Conservation (phyloP, 1,140 invertebrate genomes). For the Bombus confusus region DNA sequence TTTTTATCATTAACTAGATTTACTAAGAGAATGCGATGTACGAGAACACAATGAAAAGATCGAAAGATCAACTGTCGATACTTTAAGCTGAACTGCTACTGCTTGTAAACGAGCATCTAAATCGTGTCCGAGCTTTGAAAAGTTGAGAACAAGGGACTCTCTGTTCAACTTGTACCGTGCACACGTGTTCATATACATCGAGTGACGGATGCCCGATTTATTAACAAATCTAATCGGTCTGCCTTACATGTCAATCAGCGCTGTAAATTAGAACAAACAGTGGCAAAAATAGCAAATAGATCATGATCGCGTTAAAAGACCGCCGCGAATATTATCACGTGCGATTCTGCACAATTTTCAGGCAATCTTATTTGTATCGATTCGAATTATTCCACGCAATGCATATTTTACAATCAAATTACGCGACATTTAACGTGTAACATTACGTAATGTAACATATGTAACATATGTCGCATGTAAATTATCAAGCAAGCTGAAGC, state of each 20-base stretch:
- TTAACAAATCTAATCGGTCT: constrained; percentile 8
- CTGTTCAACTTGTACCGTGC: constrained; percentile 64
- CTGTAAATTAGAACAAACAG: not conserved
- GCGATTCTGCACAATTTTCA: not conserved
- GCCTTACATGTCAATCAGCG: not conserved
- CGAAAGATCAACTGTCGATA: constrained; percentile 2
- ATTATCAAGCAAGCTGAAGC: not conserved
- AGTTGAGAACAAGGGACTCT: constrained; percentile 68
- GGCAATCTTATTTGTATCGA: no score
- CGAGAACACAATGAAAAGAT: constrained; percentile 1
- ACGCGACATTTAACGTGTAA: no score
- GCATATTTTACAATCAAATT: no score
- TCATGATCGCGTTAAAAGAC: not conserved
- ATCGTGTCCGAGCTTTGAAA: constrained; percentile 27
- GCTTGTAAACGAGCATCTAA: constrained; percentile 36
- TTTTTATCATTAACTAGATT: not conserved
- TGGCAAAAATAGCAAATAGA: not conserved
- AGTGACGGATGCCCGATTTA: constrained; percentile 18
- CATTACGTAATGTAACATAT: not conserved
- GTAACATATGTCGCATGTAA: not conserved
- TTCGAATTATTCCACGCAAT: no score
- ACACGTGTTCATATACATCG: constrained; percentile 38
- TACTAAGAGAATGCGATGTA: not conserved
- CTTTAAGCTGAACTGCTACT: constrained; percentile 37
- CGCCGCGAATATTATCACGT: not conserved